A percentile compares a stretch with the other conserved stretches of the same genome.
These are phyloP conservation scores for Corydoras maculifer DNA, from an alignment of 2,113 vertebrate genomes.

Conservation along the genomic window DNA sequence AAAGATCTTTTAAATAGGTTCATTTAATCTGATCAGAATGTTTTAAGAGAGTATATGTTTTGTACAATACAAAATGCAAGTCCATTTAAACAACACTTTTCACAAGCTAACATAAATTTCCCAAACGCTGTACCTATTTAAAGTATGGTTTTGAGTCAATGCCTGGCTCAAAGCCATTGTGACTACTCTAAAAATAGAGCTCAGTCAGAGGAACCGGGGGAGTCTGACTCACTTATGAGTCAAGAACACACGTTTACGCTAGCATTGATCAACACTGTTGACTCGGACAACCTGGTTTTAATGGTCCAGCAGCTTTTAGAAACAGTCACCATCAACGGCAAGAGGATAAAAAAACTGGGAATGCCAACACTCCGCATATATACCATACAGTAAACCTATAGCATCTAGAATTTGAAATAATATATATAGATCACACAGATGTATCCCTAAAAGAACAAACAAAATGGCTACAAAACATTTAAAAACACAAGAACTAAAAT, in stretches of 20 bases:
- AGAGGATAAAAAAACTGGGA: neutral
- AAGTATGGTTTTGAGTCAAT: conserved; percentile 13
- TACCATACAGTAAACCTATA: no score
- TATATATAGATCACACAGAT: no score
- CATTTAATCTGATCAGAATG: neutral
- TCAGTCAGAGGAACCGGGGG: conserved; percentile 25
- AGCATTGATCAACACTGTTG: neutral
- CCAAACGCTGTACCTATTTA: neutral
- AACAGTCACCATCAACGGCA: neutral
- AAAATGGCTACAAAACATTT: no score
- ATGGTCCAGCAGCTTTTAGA: conserved; percentile 1
- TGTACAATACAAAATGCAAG: neutral
- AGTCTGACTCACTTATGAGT: conserved; percentile 48
- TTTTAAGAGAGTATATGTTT: neutral
- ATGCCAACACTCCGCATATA: neutral
- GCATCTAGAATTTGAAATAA: no score
- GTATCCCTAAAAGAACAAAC: no score
- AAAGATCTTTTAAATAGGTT: neutral
- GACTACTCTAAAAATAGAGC: conserved; percentile 48
- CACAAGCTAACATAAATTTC: neutral
- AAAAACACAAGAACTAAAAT: no score
- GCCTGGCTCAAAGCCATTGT: conserved; percentile 22
- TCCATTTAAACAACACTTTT: neutral
- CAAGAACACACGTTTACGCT: conserved; percentile 27
- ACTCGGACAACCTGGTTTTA: conserved; percentile 9